Evolutionary conservation across 2,888 invertebrate species (phyloP).

Genomic region (Brachynemurus nebulosus): DNA sequence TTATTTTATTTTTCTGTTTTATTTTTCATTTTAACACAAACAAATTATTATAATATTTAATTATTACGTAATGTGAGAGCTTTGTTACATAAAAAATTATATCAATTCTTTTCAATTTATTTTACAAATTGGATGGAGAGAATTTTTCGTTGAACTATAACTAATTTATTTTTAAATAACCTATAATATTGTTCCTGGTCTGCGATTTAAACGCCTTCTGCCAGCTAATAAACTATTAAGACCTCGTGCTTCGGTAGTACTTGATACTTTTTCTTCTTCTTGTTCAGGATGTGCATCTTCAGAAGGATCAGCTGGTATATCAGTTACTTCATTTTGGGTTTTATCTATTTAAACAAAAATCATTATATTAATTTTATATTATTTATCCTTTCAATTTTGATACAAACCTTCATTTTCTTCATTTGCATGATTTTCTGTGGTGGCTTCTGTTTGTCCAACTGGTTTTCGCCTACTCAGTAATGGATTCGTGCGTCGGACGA

Average conservation of each 20-base stretch:
- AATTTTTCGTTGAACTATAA: too few relatives aligned
- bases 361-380: neutral
- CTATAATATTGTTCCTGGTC: slow-evolving; percentile 35
- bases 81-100: too few relatives aligned
- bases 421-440: slow-evolving; percentile 7
- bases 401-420: too few relatives aligned
- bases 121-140: too few relatives aligned
- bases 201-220: slow-evolving; percentile 45
- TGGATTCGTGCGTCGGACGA: slow-evolving; percentile 39
- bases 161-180: neutral
- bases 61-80: too few relatives aligned
- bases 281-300: slow-evolving; percentile 20
- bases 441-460: slow-evolving; percentile 23
- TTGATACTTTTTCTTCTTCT: slow-evolving; percentile 20
- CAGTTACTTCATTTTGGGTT: slow-evolving; percentile 18
- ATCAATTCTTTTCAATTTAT: too few relatives aligned
- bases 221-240: slow-evolving; percentile 54
- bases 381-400: too few relatives aligned
- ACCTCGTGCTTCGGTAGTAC: slow-evolving; percentile 35
- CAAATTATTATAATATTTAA: too few relatives aligned
- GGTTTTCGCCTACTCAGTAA: slow-evolving; percentile 38
- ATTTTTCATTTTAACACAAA: too few relatives aligned
- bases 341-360: slow-evolving; percentile 1
- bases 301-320: slow-evolving; percentile 21
- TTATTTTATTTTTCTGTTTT: too few relatives aligned